Percentiles rank a stretch among this genome's conserved stretches.
phyloP scores from a whole-genome alignment of 2,113 vertebrate genomes.

The Phaetusa simplex region DNA sequence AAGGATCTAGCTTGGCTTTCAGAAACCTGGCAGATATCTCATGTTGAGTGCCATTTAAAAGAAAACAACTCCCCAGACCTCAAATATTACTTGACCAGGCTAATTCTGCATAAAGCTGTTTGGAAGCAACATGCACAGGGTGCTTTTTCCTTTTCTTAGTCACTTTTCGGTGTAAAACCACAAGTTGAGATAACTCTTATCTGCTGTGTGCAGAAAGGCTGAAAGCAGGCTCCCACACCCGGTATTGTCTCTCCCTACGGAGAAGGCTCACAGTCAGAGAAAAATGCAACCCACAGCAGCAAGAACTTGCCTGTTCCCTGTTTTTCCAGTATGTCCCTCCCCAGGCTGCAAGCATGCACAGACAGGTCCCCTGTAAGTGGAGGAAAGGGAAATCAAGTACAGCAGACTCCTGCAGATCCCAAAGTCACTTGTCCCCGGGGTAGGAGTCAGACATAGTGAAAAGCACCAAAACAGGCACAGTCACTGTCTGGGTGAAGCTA shows the following conservation, averaged over 20 bases:
- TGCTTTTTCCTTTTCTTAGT: background rate
- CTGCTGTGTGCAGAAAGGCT: background rate
- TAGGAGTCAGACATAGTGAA: background rate
- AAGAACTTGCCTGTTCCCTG: background rate
- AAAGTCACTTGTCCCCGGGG: background rate
- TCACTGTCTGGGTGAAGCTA: background rate
- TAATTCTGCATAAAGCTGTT: background rate
- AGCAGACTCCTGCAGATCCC: background rate
- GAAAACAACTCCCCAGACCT: background rate
- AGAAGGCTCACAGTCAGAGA: background rate
- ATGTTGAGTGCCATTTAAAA: background rate
- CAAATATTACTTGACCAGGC: background rate
- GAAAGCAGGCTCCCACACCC: background rate
- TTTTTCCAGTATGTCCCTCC: background rate
- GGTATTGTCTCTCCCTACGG: fast-evolving
- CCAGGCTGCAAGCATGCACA: background rate
- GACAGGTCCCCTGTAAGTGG: background rate
- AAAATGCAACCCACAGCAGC: background rate
- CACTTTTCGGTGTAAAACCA: background rate
- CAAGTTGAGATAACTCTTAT: background rate
- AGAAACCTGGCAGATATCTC: background rate
- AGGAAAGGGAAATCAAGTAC: background rate
- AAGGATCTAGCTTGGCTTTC: background rate
- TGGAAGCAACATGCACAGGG: background rate
- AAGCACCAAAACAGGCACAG: background rate